These are phyloP conservation scores for Leucophenga varia DNA, from an alignment of 1,140 invertebrate genomes.

Conservation along the genomic window DNA sequence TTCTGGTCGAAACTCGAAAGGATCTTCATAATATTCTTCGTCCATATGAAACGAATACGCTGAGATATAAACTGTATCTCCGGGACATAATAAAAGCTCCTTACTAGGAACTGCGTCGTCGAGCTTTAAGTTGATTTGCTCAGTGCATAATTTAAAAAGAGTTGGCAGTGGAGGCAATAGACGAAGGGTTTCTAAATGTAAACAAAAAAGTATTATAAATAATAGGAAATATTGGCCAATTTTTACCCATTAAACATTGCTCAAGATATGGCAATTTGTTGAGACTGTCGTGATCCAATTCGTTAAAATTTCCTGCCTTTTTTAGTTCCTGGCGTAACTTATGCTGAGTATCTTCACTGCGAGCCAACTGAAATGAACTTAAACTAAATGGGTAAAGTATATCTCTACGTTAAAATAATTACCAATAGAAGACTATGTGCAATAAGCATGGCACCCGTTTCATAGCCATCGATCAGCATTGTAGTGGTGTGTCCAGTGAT, in stretches of 20 bases:
- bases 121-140: background rate
- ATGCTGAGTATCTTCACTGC: slow-evolving; percentile 11
- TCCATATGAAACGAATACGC: slow-evolving; percentile 16
- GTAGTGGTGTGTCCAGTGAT: slow-evolving; percentile 21
- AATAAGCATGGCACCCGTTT: slow-evolving; percentile 16
- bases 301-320: background rate
- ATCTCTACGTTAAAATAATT: background rate
- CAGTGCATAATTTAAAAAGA: slow-evolving; percentile 17
- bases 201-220: background rate
- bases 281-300: slow-evolving; percentile 10
- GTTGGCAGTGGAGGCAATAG: slow-evolving; percentile 15
- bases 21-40: slow-evolving; percentile 13
- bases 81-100: background rate
- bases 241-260: slow-evolving; percentile 13
- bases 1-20: slow-evolving; percentile 16
- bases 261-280: slow-evolving; percentile 15
- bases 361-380: slow-evolving; percentile 6
- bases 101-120: background rate
- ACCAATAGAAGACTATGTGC: slow-evolving; percentile 17
- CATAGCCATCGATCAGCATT: slow-evolving; percentile 18
- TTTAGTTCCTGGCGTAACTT: slow-evolving; percentile 13
- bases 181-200: slow-evolving; percentile 11
- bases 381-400: background rate
- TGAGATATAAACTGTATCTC: slow-evolving; percentile 14
- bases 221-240: background rate